A percentile compares a stretch with the other conserved stretches of the same genome.
Conservation (phyloP, 2,888 invertebrate genomes). For the Xestia ashworthii region DNA sequence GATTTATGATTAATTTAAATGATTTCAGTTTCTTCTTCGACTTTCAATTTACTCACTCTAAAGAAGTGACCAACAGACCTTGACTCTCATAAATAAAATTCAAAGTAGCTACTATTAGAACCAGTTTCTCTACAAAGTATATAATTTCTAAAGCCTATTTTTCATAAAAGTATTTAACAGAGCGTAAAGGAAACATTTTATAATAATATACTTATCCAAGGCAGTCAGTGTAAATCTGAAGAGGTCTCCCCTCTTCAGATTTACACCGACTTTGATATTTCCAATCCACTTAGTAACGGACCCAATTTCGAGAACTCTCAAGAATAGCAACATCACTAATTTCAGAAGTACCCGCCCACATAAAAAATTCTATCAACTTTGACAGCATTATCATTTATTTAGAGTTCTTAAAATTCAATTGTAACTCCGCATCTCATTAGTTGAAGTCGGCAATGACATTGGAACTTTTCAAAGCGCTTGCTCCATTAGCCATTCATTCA, state of each 20-base stretch:
- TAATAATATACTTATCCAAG: conserved; percentile 33
- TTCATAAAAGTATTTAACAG: conserved; percentile 19
- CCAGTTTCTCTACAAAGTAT: neutral
- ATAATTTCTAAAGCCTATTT: neutral
- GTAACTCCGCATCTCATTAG: conserved; percentile 61
- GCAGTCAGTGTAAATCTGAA: too few species aligned
- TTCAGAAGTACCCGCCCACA: conserved; percentile 25
- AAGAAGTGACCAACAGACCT: neutral
- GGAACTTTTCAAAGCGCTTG: conserved; percentile 65
- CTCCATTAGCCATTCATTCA: conserved; percentile 69
- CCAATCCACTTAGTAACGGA: conserved; percentile 36
- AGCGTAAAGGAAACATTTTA: conserved; percentile 36
- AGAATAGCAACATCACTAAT: conserved; percentile 40
- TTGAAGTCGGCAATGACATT: conserved; percentile 61
- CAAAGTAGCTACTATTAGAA: neutral
- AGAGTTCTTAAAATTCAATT: conserved; percentile 50
- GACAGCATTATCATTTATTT: conserved; percentile 48
- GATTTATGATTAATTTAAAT: neutral
- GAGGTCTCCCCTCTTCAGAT: conserved; percentile 44
- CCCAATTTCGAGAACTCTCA: conserved; percentile 24
- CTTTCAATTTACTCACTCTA: neutral
- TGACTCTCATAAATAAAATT: conserved; percentile 1
- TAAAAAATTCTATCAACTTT: conserved; percentile 37
- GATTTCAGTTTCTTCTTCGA: too few species aligned
- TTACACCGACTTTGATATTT: conserved; percentile 53